These are phyloP conservation scores for Oscheius sp. DNA, from an alignment of 1,140 invertebrate genomes.

Conservation along the genomic window DNA sequence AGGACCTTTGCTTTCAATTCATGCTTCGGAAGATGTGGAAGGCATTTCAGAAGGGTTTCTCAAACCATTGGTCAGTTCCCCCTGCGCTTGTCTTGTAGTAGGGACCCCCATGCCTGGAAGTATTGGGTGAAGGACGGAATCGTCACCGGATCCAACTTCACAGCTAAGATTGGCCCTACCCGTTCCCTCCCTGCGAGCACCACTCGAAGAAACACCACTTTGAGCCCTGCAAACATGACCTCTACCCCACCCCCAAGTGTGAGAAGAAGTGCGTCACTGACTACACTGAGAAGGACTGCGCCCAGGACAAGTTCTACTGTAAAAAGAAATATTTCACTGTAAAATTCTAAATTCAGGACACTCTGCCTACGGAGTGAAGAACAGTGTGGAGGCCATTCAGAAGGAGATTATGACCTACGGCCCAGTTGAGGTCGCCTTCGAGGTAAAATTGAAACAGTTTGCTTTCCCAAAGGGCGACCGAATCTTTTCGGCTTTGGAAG, in stretches of 20 bases:
- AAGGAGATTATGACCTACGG: conserved; percentile 82
- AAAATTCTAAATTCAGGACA: conserved; percentile 63
- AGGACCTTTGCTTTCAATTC: too few relatives aligned
- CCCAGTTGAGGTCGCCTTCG: conserved; percentile 84
- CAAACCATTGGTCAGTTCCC: too few relatives aligned
- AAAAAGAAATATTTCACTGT: conserved; percentile 18
- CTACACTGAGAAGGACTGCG: conserved; percentile 72
- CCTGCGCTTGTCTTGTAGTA: too few relatives aligned
- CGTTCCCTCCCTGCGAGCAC: conserved; percentile 81
- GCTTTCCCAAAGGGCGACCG: too few relatives aligned
- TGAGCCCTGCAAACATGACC: conserved; percentile 57
- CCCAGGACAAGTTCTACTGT: conserved; percentile 76
- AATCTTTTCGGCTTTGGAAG: too few relatives aligned
- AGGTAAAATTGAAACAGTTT: too few relatives aligned
- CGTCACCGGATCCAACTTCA: conserved; percentile 80
- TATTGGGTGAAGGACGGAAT: conserved; percentile 72
- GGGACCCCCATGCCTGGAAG: too few relatives aligned
- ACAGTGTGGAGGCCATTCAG: conserved; percentile 73
- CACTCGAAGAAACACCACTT: conserved; percentile 76
- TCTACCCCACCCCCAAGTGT: conserved; percentile 74
- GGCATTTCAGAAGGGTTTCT: too few relatives aligned
- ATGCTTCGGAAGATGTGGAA: too few relatives aligned
- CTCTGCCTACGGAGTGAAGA: conserved; percentile 72
- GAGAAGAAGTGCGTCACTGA: conserved; percentile 69
- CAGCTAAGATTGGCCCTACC: conserved; percentile 76